Conservation (phyloP, 2,797 vertebrate species). For the Thalassophryne amazonica region DNA sequence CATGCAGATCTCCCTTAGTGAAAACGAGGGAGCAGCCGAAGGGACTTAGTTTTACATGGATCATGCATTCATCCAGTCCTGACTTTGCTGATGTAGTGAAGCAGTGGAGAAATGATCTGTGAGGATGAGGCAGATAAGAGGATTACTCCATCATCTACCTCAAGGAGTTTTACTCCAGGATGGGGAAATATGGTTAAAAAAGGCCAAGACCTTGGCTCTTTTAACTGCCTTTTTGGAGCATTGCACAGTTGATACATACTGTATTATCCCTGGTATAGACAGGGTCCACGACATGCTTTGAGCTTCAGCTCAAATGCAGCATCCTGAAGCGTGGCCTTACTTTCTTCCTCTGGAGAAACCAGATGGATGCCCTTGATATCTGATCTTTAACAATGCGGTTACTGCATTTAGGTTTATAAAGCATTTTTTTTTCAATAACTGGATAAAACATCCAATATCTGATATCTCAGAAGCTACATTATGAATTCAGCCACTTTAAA, state of each 20-base stretch:
- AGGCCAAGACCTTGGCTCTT: conserved; percentile 58
- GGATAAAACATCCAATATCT: background rate
- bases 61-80: conserved; percentile 31
- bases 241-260: conserved; percentile 39
- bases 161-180: conserved; percentile 59
- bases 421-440: background rate
- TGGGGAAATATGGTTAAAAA: conserved; percentile 52
- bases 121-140: conserved; percentile 72
- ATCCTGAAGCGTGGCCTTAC: conserved; percentile 53
- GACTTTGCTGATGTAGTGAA: conserved; percentile 49
- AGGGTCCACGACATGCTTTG: conserved; percentile 37
- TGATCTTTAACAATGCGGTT: conserved; percentile 11
- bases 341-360: conserved; percentile 22
- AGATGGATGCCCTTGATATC: conserved; percentile 32
- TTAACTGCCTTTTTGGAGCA: conserved; percentile 3
- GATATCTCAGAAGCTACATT: background rate
- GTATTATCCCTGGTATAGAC: conserved; percentile 26
- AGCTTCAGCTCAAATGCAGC: conserved; percentile 14
- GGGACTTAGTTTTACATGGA: too few relatives aligned
- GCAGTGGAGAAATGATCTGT: conserved; percentile 59
- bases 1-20: too few relatives aligned
- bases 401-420: background rate
- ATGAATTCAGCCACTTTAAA: background rate
- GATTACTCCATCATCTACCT: conserved; percentile 75
- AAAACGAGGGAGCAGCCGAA: too few relatives aligned